A percentile compares a stretch with the other conserved stretches of the same genome.
These are phyloP conservation scores for Synodontis membranacea DNA, from an alignment of 2,113 vertebrate species.

Conservation along the genomic window DNA sequence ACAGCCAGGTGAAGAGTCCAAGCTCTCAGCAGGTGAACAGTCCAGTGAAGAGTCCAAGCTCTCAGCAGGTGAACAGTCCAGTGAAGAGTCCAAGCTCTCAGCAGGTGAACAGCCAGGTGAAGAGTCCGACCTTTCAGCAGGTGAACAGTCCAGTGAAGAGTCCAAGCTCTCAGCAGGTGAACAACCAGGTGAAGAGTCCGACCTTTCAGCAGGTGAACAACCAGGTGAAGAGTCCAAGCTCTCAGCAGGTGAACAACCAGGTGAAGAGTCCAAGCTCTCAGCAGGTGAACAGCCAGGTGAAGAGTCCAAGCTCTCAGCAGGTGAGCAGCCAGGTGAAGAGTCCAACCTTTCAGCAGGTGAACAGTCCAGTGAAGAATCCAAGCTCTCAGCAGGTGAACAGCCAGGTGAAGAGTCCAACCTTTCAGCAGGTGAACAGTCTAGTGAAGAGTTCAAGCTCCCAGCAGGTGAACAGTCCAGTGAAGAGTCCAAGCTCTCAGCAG, in stretches of 20 bases:
- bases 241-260: background rate
- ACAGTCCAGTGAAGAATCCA: background rate
- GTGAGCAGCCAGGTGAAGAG: background rate
- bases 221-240: constrained; percentile 2
- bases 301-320: background rate
- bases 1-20: no score
- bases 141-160: background rate
- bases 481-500: background rate
- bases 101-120: background rate
- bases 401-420: background rate
- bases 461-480: background rate
- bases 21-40: background rate
- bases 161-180: background rate
- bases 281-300: background rate
- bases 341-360: background rate
- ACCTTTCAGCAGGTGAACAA: background rate
- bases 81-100: background rate
- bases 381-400: background rate
- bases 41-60: background rate
- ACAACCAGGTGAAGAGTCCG: background rate
- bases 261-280: constrained; percentile 31
- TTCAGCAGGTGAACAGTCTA: background rate
- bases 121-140: background rate
- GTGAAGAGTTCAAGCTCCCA: background rate
- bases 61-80: background rate